Evolutionary conservation across 2,888 invertebrate genomes (phyloP).

Genomic region (Eucriotettix oculatus): DNA sequence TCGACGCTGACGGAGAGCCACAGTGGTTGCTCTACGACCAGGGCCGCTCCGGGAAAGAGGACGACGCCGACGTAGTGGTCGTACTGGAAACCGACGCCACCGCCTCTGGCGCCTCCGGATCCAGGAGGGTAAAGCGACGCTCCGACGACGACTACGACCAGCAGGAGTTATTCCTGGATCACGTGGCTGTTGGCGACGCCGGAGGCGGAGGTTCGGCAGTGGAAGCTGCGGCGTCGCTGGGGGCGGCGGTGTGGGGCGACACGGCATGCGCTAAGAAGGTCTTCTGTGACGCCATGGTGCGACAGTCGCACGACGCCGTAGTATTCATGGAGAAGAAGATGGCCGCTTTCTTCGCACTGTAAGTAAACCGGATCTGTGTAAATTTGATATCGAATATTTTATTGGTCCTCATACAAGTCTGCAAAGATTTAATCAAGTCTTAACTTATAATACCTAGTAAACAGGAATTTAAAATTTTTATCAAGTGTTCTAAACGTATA

Average conservation of each 20-base stretch:
- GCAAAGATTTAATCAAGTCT: too few species aligned
- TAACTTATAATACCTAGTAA: too few species aligned
- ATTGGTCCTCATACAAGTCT: too few species aligned
- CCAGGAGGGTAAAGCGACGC: not conserved
- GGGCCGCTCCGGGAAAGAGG: not conserved
- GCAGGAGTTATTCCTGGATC: constrained; percentile 4
- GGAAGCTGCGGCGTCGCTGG: not conserved
- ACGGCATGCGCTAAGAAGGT: constrained; percentile 62
- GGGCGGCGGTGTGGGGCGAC: constrained; percentile 43
- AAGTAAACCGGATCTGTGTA: constrained; percentile 30
- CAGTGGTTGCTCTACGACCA: constrained; percentile 14
- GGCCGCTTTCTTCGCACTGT: constrained; percentile 53
- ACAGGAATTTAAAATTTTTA: too few species aligned
- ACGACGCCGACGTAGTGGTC: not conserved
- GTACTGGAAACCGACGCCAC: not conserved
- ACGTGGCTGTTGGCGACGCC: not conserved
- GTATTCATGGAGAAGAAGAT: constrained; percentile 68
- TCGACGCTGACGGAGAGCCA: constrained; percentile 33
- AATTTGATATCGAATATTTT: too few species aligned
- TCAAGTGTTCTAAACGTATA: too few species aligned
- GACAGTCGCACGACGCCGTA: constrained; percentile 49
- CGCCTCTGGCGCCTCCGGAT: not conserved
- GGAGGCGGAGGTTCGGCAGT: not conserved
- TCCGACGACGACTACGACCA: not conserved
- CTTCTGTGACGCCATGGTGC: constrained; percentile 58